A percentile compares a stretch with the other conserved stretches of the same genome.
These are phyloP conservation scores for Pomacea canaliculata DNA, from an alignment of 2,888 invertebrate genomes.

Conservation along the genomic window DNA sequence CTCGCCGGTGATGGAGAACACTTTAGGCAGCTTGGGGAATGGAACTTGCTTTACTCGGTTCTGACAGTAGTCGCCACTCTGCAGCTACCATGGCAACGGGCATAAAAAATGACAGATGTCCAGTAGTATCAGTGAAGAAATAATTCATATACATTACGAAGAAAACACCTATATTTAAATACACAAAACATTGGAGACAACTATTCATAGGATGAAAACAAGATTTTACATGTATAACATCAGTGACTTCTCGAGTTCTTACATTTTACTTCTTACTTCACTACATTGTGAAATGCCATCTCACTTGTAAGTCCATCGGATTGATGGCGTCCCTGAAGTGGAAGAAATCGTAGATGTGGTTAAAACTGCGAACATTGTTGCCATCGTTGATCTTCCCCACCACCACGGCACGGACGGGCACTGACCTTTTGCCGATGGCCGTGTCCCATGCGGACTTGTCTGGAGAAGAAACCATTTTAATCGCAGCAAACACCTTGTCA, in stretches of 20 bases:
- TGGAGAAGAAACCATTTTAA: neutral
- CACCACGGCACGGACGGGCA: neutral
- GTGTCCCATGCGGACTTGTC: neutral
- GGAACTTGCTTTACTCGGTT: constrained; percentile 37
- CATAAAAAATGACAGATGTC: too few relatives aligned
- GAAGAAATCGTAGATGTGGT: constrained; percentile 49
- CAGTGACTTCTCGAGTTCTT: too few relatives aligned
- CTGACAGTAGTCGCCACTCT: constrained; percentile 40
- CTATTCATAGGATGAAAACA: too few relatives aligned
- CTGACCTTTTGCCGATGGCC: neutral
- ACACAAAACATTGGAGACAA: too few relatives aligned
- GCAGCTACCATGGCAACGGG: constrained; percentile 37
- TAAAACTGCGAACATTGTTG: constrained; percentile 26
- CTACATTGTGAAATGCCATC: neutral
- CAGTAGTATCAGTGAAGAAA: too few relatives aligned
- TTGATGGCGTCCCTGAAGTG: constrained; percentile 28
- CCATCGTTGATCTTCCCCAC: constrained; percentile 30
- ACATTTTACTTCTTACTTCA: too few relatives aligned
- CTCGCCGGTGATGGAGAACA: constrained; percentile 46
- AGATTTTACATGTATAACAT: too few relatives aligned
- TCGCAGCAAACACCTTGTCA: too few relatives aligned
- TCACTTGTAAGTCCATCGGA: constrained; percentile 34
- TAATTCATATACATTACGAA: too few relatives aligned
- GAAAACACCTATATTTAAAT: too few relatives aligned
- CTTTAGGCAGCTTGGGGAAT: constrained; percentile 38